Evolutionary conservation across 2,797 vertebrate species (phyloP).

Genomic region (Lerista edwardsae): DNA sequence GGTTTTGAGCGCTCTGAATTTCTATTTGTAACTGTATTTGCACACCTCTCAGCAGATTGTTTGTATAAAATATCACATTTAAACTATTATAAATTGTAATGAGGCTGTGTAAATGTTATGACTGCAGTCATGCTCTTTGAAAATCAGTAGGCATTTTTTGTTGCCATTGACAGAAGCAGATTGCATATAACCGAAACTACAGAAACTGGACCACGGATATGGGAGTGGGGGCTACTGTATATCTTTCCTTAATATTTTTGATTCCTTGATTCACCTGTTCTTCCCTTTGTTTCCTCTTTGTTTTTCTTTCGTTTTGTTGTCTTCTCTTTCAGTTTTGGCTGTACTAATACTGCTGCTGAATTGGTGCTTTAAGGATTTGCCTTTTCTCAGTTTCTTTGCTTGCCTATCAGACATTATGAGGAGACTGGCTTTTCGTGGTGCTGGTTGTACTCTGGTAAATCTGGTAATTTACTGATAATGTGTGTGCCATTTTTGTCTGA

Average conservation of each 20-base stretch:
- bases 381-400: conserved; percentile 75
- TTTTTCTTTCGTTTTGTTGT: conserved; percentile 65
- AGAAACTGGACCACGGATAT: no score
- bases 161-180: neutral
- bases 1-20: conserved; percentile 5
- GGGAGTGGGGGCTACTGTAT: conserved; percentile 1
- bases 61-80: neutral
- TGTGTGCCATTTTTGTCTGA: conserved; percentile 60
- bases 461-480: conserved; percentile 81
- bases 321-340: conserved; percentile 80
- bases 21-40: neutral
- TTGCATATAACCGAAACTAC: no score
- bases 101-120: conserved; percentile 42
- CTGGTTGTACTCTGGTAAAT: conserved; percentile 87
- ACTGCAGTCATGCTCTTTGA: neutral
- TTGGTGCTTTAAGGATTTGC: conserved; percentile 73
- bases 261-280: conserved; percentile 54
- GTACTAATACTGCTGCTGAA: conserved; percentile 75
- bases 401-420: conserved; percentile 80
- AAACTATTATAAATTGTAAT: conserved; percentile 47
- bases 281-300: conserved; percentile 60
- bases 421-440: conserved; percentile 84
- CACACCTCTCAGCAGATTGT: neutral
- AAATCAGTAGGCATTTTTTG: neutral
- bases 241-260: conserved; percentile 58